These are phyloP conservation scores for Lasioglossum vierecki DNA, from an alignment of 2,888 invertebrate species.

Conservation along the genomic window DNA sequence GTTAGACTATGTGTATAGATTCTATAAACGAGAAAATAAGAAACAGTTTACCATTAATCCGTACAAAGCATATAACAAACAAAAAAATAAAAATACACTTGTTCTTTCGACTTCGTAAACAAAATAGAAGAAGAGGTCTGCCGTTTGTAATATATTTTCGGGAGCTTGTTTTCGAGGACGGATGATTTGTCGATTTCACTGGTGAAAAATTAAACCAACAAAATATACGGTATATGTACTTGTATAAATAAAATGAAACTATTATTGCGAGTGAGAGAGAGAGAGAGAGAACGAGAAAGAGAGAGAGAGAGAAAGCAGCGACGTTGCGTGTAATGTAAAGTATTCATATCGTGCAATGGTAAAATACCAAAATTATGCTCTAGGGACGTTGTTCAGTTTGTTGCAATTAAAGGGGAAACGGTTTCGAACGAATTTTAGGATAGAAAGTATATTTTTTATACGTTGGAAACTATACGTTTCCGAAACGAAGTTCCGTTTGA, in stretches of 20 bases:
- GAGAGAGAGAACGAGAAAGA: not conserved
- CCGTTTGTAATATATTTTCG: conserved; percentile 63
- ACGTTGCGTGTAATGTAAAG: conserved; percentile 37
- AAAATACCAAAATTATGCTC: conserved; percentile 32
- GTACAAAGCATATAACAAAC: conserved; percentile 21
- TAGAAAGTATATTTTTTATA: conserved; percentile 15
- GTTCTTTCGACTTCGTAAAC: conserved; percentile 60
- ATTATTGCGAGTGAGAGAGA: conserved; percentile 29
- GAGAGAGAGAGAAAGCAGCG: not conserved
- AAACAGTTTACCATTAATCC: conserved; percentile 51
- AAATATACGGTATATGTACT: conserved; percentile 20
- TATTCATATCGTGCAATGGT: conserved; percentile 31
- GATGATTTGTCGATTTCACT: conserved; percentile 36
- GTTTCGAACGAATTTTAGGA: conserved; percentile 2
- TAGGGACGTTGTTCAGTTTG: conserved; percentile 13
- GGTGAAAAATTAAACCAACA: conserved; percentile 4
- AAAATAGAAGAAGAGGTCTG: conserved; percentile 46
- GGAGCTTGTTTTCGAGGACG: conserved; percentile 44
- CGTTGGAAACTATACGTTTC: not conserved
- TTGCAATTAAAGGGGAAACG: no score
- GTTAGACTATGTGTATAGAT: conserved; percentile 69
- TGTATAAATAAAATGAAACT: conserved; percentile 43
- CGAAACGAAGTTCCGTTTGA: not conserved
- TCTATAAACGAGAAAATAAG: conserved; percentile 49
- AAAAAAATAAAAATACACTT: conserved; percentile 8